Evolutionary conservation across 2,113 vertebrate genomes (phyloP), one percentile per base, ranked within the genome.

Genomic region (Siphamia tubifer): DNA sequence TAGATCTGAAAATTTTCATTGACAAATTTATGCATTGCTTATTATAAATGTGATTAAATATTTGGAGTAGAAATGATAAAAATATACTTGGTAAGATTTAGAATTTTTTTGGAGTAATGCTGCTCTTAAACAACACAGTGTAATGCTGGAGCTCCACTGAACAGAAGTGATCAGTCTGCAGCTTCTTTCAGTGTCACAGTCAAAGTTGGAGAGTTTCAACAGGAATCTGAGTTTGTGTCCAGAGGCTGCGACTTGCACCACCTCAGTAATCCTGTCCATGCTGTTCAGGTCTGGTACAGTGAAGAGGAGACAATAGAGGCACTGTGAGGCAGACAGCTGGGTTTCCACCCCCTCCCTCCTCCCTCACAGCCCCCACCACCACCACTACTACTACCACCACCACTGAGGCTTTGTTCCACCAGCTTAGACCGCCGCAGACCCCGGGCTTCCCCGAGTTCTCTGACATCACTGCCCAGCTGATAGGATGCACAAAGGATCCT

Each of bases 401-500:
- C 23, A 0, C 17, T 3, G 0, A 54, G 81, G 68, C 78, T 87
- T 89, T 88, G 76, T 85, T 86, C 75, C 65, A 70, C 44, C 27
- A 47, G 74, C 75, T 76, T 64, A 81, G 54, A 69, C 30, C 1
- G 6, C 17, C 8, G 44, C 58, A 67, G 72, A 66, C 44, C 47
- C 32, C 64, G 81, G 83, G 75, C 74, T 83, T 85, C 87, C 84
- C 83, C 77, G n/a, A 44, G 52, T 84, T 65, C 52, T 56, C 38
- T 91, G 88, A 90, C 83, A 89, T 89, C 89, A 88, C 49, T 42
- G 45, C 43, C 77, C 88, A 90, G 88, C 83, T 90, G 85, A 91
- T 69, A 68, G 71, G 44, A 71, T 45, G 36, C 75, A 80, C 32
- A 75, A 73, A 82, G 58, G 52, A 74, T 38, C 57, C 42, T 54